Percentiles rank a stretch among this genome's conserved stretches.
phyloP scores from a whole-genome alignment of 2,888 invertebrate genomes.

The Drosophila borealis region DNA sequence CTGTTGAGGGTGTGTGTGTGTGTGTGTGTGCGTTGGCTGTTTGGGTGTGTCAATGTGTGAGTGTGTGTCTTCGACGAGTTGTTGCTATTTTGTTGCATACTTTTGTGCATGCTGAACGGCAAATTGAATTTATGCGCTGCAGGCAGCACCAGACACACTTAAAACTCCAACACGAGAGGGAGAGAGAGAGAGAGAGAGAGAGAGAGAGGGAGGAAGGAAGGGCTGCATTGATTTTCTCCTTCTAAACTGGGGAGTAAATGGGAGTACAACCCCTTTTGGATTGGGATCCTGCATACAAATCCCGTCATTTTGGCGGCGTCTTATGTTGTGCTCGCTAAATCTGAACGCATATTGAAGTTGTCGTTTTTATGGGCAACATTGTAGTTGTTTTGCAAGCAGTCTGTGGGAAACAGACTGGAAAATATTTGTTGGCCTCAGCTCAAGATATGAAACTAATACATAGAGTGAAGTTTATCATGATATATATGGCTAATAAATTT shows the following conservation, averaged over 20 bases:
- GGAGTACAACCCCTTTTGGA: not conserved
- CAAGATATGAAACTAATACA: too few species aligned
- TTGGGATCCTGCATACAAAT: constrained; percentile 57
- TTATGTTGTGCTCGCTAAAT: constrained; percentile 44
- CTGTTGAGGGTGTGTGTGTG: not conserved
- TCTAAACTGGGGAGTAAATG: constrained; percentile 6
- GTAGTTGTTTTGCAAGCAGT: constrained; percentile 19
- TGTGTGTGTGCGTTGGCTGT: constrained; percentile 2
- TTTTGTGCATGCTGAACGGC: constrained; percentile 67
- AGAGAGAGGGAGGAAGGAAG: constrained; percentile 12
- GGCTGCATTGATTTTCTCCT: constrained; percentile 57
- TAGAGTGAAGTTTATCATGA: too few species aligned
- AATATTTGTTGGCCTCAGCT: constrained; percentile 11
- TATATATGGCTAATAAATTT: too few species aligned
- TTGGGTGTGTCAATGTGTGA: constrained; percentile 8
- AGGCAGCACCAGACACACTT: constrained; percentile 30
- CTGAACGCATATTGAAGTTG: constrained; percentile 40
- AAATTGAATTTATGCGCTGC: constrained; percentile 78
- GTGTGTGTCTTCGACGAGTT: constrained; percentile 25
- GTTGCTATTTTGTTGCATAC: constrained; percentile 73
- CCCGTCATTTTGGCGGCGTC: constrained; percentile 64
- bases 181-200: constrained; percentile 2
- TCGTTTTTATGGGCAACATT: constrained; percentile 20
- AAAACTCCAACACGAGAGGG: constrained; percentile 2
- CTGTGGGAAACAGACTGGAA: constrained; percentile 20